Evolutionary conservation across 2,797 vertebrate species (phyloP).

Genomic region (Pseudochirops corinnae): DNA sequence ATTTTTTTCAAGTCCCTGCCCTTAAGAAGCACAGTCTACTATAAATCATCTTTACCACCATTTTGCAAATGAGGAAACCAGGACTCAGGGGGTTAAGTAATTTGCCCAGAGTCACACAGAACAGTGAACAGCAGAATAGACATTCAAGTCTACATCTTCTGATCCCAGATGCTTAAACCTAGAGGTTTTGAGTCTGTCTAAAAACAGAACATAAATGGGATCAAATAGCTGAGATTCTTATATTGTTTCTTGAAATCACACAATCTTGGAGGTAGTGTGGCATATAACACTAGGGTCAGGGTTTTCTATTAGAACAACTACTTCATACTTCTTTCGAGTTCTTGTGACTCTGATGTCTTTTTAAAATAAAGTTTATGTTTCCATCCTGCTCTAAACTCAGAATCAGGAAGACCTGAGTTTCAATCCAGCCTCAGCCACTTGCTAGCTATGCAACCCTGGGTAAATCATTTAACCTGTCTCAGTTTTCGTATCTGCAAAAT

Average conservation of each 20-base stretch:
- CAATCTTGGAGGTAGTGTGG: not conserved
- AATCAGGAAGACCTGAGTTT: not conserved
- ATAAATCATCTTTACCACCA: not conserved
- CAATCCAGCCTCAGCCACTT: not conserved
- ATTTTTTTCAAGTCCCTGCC: not conserved
- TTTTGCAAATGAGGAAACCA: not conserved
- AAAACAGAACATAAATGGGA: constrained; percentile 85
- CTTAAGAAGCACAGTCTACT: not conserved
- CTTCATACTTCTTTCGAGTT: not conserved
- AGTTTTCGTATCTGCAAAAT: not conserved
- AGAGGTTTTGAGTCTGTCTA: constrained; percentile 68
- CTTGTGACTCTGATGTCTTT: not conserved
- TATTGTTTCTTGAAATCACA: constrained; percentile 85
- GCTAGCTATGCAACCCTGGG: not conserved
- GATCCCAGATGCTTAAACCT: not conserved
- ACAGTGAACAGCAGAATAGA: not conserved
- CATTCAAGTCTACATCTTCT: not conserved
- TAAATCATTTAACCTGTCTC: not conserved
- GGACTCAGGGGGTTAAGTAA: not conserved
- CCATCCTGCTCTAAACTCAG: not conserved
- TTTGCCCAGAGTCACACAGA: not conserved
- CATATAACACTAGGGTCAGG: not conserved
- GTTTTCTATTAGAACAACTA: not conserved
- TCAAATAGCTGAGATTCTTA: constrained; percentile 86
- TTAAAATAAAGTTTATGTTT: not conserved